Evolutionary conservation across 2,888 invertebrate species (phyloP).

Genomic region (Ophioninae sp.): DNA sequence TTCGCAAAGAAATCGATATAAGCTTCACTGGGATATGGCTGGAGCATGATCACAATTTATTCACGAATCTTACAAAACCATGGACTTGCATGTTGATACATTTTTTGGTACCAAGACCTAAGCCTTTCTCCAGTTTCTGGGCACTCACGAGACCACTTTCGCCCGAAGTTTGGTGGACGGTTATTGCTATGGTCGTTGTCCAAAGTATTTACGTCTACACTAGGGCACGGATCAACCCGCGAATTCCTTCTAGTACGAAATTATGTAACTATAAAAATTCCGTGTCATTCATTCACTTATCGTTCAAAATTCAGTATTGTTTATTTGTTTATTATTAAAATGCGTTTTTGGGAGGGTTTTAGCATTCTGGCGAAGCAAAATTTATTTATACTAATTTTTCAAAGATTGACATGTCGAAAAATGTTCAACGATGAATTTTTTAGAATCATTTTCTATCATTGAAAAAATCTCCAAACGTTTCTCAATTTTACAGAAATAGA

Average conservation of each 20-base stretch:
- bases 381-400: too few species aligned
- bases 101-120: slow-evolving; percentile 76
- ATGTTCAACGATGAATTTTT: not conserved
- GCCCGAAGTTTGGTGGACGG: slow-evolving; percentile 68
- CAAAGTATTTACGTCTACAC: slow-evolving; percentile 67
- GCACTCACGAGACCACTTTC: slow-evolving; percentile 75
- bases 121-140: slow-evolving; percentile 73
- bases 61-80: slow-evolving; percentile 70
- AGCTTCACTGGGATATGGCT: slow-evolving; percentile 76
- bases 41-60: slow-evolving; percentile 65
- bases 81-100: slow-evolving; percentile 71
- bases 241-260: slow-evolving; percentile 69
- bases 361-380: not conserved
- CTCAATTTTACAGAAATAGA: too few species aligned
- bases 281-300: not conserved
- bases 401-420: not conserved
- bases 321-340: not conserved
- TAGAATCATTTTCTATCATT: not conserved
- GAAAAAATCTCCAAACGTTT: too few species aligned
- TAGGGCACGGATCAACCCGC: slow-evolving; percentile 69
- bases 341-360: not conserved
- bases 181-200: slow-evolving; percentile 64
- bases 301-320: not conserved
- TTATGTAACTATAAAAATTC: not conserved
- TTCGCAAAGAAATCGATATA: slow-evolving; percentile 72